Evolutionary conservation across 2,797 vertebrate species (phyloP).

Genomic region (Helicolenus hilgendorfi): DNA sequence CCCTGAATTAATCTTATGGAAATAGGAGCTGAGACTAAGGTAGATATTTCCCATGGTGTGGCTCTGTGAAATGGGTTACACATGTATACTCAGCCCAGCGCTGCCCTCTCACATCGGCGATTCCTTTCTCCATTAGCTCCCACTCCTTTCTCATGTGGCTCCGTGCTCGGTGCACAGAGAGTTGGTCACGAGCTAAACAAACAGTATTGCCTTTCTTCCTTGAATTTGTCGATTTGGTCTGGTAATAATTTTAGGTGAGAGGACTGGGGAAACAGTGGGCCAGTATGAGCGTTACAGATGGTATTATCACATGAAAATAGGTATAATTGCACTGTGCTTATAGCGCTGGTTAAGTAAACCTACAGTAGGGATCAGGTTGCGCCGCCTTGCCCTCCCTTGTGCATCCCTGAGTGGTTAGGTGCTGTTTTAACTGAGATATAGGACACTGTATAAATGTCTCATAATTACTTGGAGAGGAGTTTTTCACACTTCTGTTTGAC

Average conservation of each 20-base stretch:
- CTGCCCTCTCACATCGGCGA: slow-evolving; percentile 57
- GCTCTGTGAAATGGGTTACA: slow-evolving; percentile 85
- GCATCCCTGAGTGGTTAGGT: slow-evolving; percentile 47
- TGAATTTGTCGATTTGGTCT: slow-evolving; percentile 72
- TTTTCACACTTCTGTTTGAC: slow-evolving; percentile 54
- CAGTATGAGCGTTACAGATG: slow-evolving; percentile 66
- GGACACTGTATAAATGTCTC: slow-evolving; percentile 52
- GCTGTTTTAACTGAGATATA: slow-evolving; percentile 60
- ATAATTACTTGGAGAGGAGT: slow-evolving; percentile 44
- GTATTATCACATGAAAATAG: slow-evolving; percentile 79
- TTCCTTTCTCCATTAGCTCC: slow-evolving; percentile 66
- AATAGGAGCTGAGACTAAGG: slow-evolving; percentile 72
- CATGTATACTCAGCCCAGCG: slow-evolving; percentile 65
- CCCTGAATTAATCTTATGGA: slow-evolving; percentile 77
- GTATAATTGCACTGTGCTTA: slow-evolving; percentile 77
- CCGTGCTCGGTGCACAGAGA: slow-evolving; percentile 30
- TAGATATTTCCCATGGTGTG: slow-evolving; percentile 82
- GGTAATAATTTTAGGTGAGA: slow-evolving; percentile 75
- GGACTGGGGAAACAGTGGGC: slow-evolving; percentile 59
- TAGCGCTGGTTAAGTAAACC: slow-evolving; percentile 75
- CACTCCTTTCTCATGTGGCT: slow-evolving; percentile 72
- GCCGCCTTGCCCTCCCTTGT: slow-evolving; percentile 34
- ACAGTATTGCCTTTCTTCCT: slow-evolving; percentile 77
- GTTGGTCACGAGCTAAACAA: slow-evolving; percentile 74
- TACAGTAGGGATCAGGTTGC: slow-evolving; percentile 70